Evolutionary conservation across 2,888 invertebrate species (phyloP).

Genomic region (Amorpha juglandis): DNA sequence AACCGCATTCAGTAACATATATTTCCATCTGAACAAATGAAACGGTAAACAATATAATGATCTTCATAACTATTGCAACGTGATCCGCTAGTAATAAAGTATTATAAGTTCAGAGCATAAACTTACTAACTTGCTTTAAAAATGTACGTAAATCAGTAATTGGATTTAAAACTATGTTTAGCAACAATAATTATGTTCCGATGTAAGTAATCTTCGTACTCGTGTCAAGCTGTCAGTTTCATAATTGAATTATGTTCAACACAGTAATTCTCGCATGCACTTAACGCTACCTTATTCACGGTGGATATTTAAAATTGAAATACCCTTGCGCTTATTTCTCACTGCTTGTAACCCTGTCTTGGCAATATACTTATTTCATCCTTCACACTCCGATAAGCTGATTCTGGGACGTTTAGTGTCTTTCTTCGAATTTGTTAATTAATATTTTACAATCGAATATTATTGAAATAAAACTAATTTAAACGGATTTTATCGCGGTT

Average conservation of each 20-base stretch:
- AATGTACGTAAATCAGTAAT: conserved; percentile 3
- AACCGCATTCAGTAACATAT: not conserved
- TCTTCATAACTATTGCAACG: not conserved
- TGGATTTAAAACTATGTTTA: conserved; percentile 21
- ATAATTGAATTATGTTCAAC: conserved; percentile 79
- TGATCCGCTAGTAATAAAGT: not conserved
- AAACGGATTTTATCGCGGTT: too few species aligned
- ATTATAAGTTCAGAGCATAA: not conserved
- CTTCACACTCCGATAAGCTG: not conserved
- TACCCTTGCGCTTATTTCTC: conserved; percentile 66
- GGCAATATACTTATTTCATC: not conserved
- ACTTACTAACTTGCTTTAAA: not conserved
- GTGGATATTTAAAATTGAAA: conserved; percentile 54
- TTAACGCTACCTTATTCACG: conserved; percentile 72
- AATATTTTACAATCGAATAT: not conserved
- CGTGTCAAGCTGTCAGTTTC: conserved; percentile 59
- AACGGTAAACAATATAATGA: not conserved
- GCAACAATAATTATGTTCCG: conserved; percentile 15
- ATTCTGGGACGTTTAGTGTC: not conserved
- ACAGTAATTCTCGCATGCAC: conserved; percentile 75
- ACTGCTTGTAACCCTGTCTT: conserved; percentile 29
- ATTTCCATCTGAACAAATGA: not conserved
- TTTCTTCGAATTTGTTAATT: not conserved
- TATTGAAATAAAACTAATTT: too few species aligned
- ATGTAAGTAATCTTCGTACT: conserved; percentile 18